Evolutionary conservation across 2,113 vertebrate genomes (phyloP).

Genomic region (Progne subis): DNA sequence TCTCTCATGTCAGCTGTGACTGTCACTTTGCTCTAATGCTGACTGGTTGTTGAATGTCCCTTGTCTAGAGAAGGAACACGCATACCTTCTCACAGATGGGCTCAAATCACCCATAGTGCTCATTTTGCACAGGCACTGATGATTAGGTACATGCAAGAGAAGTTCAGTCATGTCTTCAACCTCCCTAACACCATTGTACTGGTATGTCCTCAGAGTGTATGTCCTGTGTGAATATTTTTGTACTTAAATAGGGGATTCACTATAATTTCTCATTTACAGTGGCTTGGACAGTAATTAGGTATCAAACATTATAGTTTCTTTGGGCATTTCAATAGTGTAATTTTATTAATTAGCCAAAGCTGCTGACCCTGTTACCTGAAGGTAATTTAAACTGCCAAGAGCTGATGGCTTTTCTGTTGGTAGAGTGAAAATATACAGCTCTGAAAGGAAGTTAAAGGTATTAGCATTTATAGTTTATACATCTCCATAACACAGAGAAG

Average conservation of each 20-base stretch:
- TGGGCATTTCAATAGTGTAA: neutral
- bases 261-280: neutral
- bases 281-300: neutral
- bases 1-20: neutral
- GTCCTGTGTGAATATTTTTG: neutral
- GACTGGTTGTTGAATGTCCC: neutral
- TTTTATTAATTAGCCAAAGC: conserved; percentile 37
- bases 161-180: neutral
- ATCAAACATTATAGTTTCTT: neutral
- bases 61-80: neutral
- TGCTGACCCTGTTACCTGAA: neutral
- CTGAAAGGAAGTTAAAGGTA: neutral
- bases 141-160: neutral
- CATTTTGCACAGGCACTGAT: neutral
- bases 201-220: neutral
- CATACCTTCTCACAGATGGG: neutral
- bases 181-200: neutral
- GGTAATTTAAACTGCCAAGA: neutral
- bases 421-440: neutral
- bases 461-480: neutral
- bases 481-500: neutral
- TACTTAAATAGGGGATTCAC: neutral
- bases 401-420: neutral
- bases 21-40: neutral
- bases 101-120: neutral